phyloP scores from a whole-genome alignment of 2,113 vertebrate genomes.

The Actinemys pallida region DNA sequence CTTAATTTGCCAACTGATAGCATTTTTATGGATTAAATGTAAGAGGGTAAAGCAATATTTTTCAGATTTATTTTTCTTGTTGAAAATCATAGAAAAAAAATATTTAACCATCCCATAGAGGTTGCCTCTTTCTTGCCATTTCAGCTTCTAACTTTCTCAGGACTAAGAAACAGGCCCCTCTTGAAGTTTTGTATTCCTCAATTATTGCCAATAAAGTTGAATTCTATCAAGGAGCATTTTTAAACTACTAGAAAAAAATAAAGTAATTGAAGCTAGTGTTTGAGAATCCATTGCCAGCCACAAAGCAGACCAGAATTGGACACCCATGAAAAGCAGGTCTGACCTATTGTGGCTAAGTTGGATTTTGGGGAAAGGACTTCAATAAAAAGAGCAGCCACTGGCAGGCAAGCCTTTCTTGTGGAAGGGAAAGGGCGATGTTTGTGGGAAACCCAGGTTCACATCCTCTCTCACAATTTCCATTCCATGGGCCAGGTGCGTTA shows the following conservation, averaged over 20 bases:
- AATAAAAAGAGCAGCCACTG: too few species aligned
- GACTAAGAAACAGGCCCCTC: neutral
- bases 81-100: neutral
- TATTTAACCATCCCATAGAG: neutral
- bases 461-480: neutral
- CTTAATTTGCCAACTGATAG: too few species aligned
- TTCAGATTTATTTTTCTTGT: neutral
- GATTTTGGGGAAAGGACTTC: too few species aligned
- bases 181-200: neutral
- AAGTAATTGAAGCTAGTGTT: neutral
- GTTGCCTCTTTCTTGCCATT: fast-evolving
- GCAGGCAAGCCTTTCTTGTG: too few species aligned
- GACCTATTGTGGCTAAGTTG: too few species aligned
- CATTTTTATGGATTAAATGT: neutral
- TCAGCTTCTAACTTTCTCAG: neutral
- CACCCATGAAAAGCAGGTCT: too few species aligned
- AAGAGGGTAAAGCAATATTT: neutral
- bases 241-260: neutral
- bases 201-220: fast-evolving
- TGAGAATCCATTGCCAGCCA: neutral
- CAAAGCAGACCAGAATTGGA: neutral
- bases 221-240: neutral
- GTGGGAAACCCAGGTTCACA: too few species aligned
- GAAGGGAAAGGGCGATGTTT: too few species aligned
- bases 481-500: neutral